Evolutionary conservation across 2,113 vertebrate genomes (phyloP), one percentile per base, ranked within the genome.

Genomic region (Meriones unguiculatus): DNA sequence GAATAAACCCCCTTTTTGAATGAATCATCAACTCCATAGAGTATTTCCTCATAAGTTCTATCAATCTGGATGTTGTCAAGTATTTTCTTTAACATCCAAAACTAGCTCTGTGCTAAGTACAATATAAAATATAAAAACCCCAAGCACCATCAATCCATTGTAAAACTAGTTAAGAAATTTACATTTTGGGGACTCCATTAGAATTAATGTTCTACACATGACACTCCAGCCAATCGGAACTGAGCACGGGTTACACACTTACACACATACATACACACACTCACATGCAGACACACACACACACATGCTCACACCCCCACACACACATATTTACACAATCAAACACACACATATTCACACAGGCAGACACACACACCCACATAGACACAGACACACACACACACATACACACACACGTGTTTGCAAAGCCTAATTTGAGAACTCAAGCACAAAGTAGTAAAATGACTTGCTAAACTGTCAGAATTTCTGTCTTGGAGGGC

Each of bases 101-200:
- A 64, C 38, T 1, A 52, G 14, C 46, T 92, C 90, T 86, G 17
- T 84, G n/a, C 75, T 59, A 89, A 92, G 35, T 85, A 88, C n/a
- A 93, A 75, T 46, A 75, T 64, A 67, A 92, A 95, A 80, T 76
- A 67, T 57, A 90, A 89, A 97, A 93, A 7, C 85, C 4, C 32
- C 32, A 95, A 77, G 12, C 89, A 85, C 72, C 46, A 93, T 52
- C 25, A 92, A 57, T 50, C 94, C 77, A 82, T 62, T 76, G 57
- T 32, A 87, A 90, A 89, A 87, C 28, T 77, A 57, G 9, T 41
- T 89, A 50, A 57, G 18, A 94, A 96, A 93, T 85, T 52, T 80
- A 38, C 24, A n/a, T 15, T 76, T 4, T 65, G 93, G 13, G 50
- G 13, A 94, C 35, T 59, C 70, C 57, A 38, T 65, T 87, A 85